These are phyloP conservation scores for Lasioglossum vierecki DNA, from an alignment of 2,888 invertebrate genomes.

Conservation along the genomic window DNA sequence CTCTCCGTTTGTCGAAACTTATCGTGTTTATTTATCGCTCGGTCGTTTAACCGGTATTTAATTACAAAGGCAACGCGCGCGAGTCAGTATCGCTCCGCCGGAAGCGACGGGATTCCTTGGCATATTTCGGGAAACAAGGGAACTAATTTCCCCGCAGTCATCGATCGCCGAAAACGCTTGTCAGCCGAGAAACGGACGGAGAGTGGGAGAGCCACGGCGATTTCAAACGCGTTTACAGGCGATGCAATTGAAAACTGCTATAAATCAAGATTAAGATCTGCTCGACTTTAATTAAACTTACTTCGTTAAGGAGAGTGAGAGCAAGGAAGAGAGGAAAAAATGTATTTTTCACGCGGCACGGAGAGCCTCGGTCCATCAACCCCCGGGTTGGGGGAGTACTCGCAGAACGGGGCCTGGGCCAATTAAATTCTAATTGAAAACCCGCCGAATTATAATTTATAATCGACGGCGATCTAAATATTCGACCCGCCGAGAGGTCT, in stretches of 20 bases:
- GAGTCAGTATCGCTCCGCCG: conserved; percentile 36
- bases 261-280: conserved; percentile 53
- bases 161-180: conserved; percentile 31
- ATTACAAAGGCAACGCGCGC: conserved; percentile 40
- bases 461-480: neutral
- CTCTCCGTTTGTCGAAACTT: conserved; percentile 50
- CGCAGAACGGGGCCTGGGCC: neutral
- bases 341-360: conserved; percentile 35
- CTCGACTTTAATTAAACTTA: conserved; percentile 56
- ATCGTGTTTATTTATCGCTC: conserved; percentile 65
- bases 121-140: conserved; percentile 29
- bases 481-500: neutral
- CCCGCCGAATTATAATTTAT: conserved; percentile 14
- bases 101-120: conserved; percentile 14
- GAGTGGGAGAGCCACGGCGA: neutral
- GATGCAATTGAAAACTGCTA: conserved; percentile 46
- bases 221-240: conserved; percentile 35
- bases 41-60: conserved; percentile 46
- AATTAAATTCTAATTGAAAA: conserved; percentile 21
- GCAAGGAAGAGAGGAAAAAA: conserved; percentile 4
- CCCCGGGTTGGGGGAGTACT: neutral
- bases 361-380: conserved; percentile 7
- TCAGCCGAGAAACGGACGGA: neutral
- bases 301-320: conserved; percentile 33
- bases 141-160: conserved; percentile 24